phyloP scores from a whole-genome alignment of 2,797 vertebrate species.

The Arctocebus calabarensis region DNA sequence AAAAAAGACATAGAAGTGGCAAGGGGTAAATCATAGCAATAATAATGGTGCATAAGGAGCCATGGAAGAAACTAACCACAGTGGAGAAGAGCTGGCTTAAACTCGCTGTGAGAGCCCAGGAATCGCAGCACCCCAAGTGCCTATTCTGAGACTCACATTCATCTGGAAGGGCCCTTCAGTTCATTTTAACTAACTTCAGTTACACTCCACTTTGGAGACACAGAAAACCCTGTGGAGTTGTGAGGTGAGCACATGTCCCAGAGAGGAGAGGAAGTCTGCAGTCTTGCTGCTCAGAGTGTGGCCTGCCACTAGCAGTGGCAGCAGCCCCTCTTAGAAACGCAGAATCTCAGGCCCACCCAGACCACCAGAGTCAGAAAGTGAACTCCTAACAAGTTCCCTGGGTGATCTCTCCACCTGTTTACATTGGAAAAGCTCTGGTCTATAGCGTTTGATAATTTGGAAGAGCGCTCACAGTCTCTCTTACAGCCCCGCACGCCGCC shows the following conservation, averaged over 20 bases:
- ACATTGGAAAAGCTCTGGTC: slow-evolving; percentile 6
- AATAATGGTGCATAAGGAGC: not conserved
- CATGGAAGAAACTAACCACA: not conserved
- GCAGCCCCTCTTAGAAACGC: not conserved
- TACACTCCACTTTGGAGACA: not conserved
- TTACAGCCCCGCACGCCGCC: slow-evolving; percentile 59
- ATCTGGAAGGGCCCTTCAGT: not conserved
- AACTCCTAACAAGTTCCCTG: not conserved
- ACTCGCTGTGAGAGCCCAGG: not conserved
- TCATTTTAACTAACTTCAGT: slow-evolving; percentile 3
- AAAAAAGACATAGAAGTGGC: not conserved
- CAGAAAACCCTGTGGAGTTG: not conserved
- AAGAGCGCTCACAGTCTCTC: slow-evolving; percentile 69
- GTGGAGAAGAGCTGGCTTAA: not conserved
- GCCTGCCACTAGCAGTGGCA: not conserved
- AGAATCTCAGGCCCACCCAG: not conserved
- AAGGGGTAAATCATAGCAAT: slow-evolving; percentile 20
- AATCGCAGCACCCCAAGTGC: not conserved
- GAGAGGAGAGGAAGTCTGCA: not conserved
- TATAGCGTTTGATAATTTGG: slow-evolving; percentile 34
- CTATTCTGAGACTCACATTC: not conserved
- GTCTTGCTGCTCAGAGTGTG: not conserved
- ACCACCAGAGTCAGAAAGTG: not conserved
- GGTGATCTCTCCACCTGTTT: not conserved
- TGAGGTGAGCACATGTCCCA: not conserved